Conservation (phyloP, 37 sponge, comb jelly and placozoan genomes). For the Petrosia ficiformis region DNA sequence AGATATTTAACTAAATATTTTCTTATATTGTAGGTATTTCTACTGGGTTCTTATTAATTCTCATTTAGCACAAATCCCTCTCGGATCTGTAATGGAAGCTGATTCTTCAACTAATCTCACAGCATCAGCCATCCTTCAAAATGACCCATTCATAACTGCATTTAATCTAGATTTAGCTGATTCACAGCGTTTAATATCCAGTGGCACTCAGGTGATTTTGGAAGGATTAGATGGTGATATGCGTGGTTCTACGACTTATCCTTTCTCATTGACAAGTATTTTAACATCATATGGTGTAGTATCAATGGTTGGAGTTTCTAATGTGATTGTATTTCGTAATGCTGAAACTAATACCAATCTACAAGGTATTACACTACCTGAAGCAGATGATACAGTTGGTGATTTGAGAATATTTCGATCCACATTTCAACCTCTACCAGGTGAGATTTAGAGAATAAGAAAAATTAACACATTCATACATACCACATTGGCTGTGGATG, state of each 20-base stretch:
- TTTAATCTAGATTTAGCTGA: conserved; percentile 27
- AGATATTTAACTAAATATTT: not conserved
- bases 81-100: not conserved
- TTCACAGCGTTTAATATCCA: conserved; percentile 1
- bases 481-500: too few relatives aligned
- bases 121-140: not conserved
- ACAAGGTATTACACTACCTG: not conserved
- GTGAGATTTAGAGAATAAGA: not conserved
- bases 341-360: too few relatives aligned
- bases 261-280: too few relatives aligned
- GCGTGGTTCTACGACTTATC: too few relatives aligned
- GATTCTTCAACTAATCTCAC: not conserved
- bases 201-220: too few relatives aligned
- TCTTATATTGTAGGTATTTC: conserved; percentile 14
- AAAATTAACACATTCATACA: not conserved
- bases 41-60: conserved; percentile 11
- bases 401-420: not conserved
- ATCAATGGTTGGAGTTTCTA: too few relatives aligned
- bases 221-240: too few relatives aligned
- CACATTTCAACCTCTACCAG: not conserved
- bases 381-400: not conserved
- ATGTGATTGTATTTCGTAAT: too few relatives aligned
- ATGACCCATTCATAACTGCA: not conserved
- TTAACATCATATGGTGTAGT: too few relatives aligned
- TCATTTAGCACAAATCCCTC: not conserved